These are phyloP conservation scores for Lateolabrax maculatus DNA, from an alignment of 2,797 vertebrate genomes.

Conservation along the genomic window DNA sequence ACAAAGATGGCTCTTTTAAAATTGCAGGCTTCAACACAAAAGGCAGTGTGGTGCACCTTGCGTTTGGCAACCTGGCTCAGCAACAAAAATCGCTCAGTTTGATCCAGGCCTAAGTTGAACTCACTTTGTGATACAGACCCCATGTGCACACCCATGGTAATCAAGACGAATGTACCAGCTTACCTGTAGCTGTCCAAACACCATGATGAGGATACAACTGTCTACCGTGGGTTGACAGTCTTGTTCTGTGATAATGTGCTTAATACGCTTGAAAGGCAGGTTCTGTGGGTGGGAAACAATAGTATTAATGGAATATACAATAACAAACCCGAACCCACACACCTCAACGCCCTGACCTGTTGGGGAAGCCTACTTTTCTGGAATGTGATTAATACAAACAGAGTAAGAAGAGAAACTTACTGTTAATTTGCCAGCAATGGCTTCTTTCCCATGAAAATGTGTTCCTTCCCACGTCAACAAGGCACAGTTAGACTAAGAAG, in stretches of 20 bases:
- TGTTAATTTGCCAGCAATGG: constrained; percentile 81
- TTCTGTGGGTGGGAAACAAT: constrained; percentile 67
- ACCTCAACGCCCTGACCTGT: too few species aligned
- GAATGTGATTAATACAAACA: neutral
- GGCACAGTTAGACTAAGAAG: constrained; percentile 79
- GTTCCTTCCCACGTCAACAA: constrained; percentile 89
- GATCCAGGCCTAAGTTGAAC: neutral
- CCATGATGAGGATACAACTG: constrained; percentile 85
- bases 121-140: neutral
- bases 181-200: constrained; percentile 87
- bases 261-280: constrained; percentile 86
- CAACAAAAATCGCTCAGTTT: too few species aligned
- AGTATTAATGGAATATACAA: neutral
- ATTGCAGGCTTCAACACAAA: too few species aligned
- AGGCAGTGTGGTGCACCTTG: too few species aligned
- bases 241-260: constrained; percentile 84
- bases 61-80: too few species aligned
- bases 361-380: neutral
- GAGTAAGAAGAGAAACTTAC: constrained; percentile 65
- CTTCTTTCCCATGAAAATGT: constrained; percentile 82
- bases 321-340: too few species aligned
- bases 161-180: constrained; percentile 18
- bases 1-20: too few species aligned
- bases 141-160: neutral
- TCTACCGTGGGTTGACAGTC: constrained; percentile 85